A percentile compares a stretch with the other conserved stretches of the same genome.
Conservation (phyloP, 2,888 invertebrate species). For the Drosophila affinis region DNA sequence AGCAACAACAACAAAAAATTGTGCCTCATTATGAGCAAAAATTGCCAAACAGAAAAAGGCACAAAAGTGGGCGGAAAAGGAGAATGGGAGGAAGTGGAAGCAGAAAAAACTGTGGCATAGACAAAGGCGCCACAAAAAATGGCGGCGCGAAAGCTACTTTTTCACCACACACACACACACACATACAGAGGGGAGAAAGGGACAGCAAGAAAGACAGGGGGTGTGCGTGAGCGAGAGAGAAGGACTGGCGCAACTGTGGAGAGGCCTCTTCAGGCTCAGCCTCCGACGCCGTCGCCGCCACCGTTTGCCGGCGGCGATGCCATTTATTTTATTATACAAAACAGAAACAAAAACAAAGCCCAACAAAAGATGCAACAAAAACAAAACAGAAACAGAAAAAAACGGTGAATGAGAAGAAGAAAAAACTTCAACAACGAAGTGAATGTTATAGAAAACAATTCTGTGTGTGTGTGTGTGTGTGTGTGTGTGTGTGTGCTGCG, state of each 20-base stretch:
- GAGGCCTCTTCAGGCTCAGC: constrained; percentile 67
- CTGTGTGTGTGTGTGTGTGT: no score
- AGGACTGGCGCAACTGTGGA: constrained; percentile 69
- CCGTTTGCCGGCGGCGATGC: constrained; percentile 67
- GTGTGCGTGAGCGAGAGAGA: constrained; percentile 19
- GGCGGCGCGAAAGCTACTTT: constrained; percentile 83
- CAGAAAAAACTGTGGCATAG: constrained; percentile 71
- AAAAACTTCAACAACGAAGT: constrained; percentile 33
- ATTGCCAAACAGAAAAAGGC: constrained; percentile 59
- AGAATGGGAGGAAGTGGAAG: constrained; percentile 34
- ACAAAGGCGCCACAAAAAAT: constrained; percentile 82
- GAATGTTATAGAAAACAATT: constrained; percentile 69
- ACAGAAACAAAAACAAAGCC: constrained; percentile 61
- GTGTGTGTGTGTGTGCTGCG: no score
- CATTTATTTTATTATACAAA: constrained; percentile 75
- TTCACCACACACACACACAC: constrained; percentile 48
- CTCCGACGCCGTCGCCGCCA: constrained; percentile 45
- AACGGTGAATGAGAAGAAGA: constrained; percentile 32
- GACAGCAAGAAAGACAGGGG: constrained; percentile 19
- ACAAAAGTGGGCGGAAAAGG: constrained; percentile 29
- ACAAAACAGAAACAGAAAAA: constrained; percentile 25
- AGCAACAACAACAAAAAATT: constrained; percentile 32
- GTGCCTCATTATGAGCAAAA: constrained; percentile 78
- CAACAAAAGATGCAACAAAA: constrained; percentile 53
- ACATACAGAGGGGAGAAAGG: constrained; percentile 24